phyloP scores from a whole-genome alignment of 2,888 invertebrate genomes.

The Empis stercorea region DNA sequence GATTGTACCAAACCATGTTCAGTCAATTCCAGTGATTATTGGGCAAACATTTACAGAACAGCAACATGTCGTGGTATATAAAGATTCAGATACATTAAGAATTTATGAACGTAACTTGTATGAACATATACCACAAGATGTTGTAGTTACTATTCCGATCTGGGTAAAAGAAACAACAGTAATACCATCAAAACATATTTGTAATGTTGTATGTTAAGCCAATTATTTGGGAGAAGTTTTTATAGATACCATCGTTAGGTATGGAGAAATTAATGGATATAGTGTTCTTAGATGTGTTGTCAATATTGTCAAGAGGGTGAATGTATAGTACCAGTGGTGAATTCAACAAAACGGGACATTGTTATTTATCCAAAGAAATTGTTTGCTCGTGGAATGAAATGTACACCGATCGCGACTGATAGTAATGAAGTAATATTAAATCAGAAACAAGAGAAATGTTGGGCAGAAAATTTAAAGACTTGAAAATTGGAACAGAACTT shows the following conservation, averaged over 20 bases:
- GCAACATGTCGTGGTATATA: conserved; percentile 4
- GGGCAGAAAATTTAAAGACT: no score
- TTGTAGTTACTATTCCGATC: neutral
- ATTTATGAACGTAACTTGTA: neutral
- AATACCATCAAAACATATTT: conserved; percentile 5
- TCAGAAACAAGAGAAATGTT: no score
- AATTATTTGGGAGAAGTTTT: neutral
- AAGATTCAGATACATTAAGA: neutral
- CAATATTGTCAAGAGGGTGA: conserved; percentile 1
- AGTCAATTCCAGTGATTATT: conserved; percentile 7
- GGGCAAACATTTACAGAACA: conserved; percentile 7
- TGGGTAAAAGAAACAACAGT: neutral
- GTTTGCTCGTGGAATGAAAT: neutral
- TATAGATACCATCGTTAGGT: neutral
- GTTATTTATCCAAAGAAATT: neutral
- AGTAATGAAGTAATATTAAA: no score
- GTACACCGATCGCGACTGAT: neutral
- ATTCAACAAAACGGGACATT: conserved; percentile 3
- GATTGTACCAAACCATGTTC: conserved; percentile 5
- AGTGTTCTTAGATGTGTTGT: conserved; percentile 3
- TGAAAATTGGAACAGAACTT: no score
- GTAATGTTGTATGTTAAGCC: neutral
- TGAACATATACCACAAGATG: neutral
- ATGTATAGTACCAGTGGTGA: conserved; percentile 2
- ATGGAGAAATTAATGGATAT: conserved; percentile 3